A percentile compares a stretch with the other conserved stretches of the same genome.
phyloP scores from a whole-genome alignment of 2,888 invertebrate species.

The Pemphredon lugubris region DNA sequence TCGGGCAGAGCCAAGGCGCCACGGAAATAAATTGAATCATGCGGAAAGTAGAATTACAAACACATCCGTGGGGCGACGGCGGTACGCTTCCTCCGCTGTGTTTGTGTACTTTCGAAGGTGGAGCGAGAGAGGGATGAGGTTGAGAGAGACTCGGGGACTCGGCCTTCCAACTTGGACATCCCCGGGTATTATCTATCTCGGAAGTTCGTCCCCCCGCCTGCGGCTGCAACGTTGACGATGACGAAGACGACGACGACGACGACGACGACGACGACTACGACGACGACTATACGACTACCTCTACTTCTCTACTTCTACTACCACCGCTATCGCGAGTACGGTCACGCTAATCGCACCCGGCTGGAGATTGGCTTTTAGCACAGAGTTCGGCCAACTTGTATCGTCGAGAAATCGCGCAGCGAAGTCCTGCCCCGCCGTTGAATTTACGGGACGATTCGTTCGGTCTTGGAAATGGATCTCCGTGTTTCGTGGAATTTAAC shows the following conservation, averaged over 20 bases:
- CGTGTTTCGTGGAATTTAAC: neutral
- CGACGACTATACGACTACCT: too few species aligned
- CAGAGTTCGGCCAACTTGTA: slow-evolving; percentile 65
- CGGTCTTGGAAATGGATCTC: neutral
- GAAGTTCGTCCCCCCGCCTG: slow-evolving; percentile 66
- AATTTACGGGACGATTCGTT: slow-evolving; percentile 43
- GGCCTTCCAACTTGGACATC: slow-evolving; percentile 68
- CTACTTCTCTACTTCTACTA: too few species aligned
- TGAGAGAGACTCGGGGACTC: slow-evolving; percentile 39
- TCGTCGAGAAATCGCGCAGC: slow-evolving; percentile 53
- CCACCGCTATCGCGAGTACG: too few species aligned
- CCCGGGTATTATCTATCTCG: slow-evolving; percentile 73
- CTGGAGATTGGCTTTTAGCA: slow-evolving; percentile 74
- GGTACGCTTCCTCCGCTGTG: slow-evolving; percentile 9
- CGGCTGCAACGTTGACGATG: slow-evolving; percentile 45
- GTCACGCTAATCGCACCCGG: slow-evolving; percentile 75
- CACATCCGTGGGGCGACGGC: slow-evolving; percentile 40
- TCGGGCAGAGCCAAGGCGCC: slow-evolving; percentile 22
- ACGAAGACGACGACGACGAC: slow-evolving; percentile 53
- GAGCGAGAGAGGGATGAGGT: slow-evolving; percentile 16
- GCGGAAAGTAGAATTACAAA: slow-evolving; percentile 50
- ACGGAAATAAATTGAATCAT: slow-evolving; percentile 54
- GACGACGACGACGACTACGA: too few species aligned
- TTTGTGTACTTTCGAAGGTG: slow-evolving; percentile 21
- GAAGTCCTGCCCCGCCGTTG: slow-evolving; percentile 3